Conservation (phyloP, 2,113 vertebrate genomes). For the Anarrhichthys ocellatus region DNA sequence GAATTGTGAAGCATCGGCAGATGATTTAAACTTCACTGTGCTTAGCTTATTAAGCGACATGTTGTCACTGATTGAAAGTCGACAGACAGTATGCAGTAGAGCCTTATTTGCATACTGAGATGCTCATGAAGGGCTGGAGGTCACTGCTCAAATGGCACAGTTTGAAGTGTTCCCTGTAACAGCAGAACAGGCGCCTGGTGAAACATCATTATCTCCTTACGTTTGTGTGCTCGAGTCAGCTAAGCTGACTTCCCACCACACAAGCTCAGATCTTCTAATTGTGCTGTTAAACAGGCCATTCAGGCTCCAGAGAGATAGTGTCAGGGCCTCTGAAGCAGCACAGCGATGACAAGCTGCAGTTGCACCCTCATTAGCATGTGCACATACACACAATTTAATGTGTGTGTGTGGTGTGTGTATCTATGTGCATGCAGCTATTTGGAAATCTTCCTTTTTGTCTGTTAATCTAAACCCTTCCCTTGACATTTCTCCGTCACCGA, state of each 20-base stretch:
- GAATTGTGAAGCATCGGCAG: not conserved
- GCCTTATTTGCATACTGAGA: not conserved
- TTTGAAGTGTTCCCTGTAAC: conserved; percentile 40
- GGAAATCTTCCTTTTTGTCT: not conserved
- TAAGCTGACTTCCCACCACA: conserved; percentile 26
- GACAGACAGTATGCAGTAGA: not conserved
- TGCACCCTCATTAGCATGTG: conserved; percentile 55
- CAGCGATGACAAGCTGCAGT: conserved; percentile 28
- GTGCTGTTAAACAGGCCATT: conserved; percentile 40
- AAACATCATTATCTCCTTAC: conserved; percentile 57
- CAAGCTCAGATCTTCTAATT: conserved; percentile 40
- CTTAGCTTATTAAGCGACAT: not conserved
- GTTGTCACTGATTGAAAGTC: not conserved
- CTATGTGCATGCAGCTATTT: not conserved
- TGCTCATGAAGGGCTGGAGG: conserved; percentile 16
- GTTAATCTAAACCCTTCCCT: not conserved
- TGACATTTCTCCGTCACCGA: not conserved
- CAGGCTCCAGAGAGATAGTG: conserved; percentile 9
- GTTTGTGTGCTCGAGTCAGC: conserved; percentile 31
- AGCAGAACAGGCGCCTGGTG: conserved; percentile 21
- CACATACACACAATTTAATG: not conserved
- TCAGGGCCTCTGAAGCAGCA: conserved; percentile 35
- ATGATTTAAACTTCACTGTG: not conserved
- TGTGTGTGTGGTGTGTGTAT: not conserved
- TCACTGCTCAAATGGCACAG: conserved; percentile 43